Evolutionary conservation across 2,888 invertebrate genomes (phyloP).

Genomic region (Amiota communis): DNA sequence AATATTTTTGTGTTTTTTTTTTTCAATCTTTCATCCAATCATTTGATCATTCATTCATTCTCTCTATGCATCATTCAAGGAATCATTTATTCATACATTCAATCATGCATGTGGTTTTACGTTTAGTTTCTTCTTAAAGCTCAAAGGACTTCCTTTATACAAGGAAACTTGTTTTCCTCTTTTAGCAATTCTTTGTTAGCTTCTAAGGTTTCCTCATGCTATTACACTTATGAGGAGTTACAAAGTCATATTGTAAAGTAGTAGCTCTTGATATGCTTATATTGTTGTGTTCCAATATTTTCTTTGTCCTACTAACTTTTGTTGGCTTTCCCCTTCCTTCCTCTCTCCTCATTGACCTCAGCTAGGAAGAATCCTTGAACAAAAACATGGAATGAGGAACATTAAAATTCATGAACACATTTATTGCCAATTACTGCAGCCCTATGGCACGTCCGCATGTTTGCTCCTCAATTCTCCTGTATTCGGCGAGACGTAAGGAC

Average conservation of each 20-base stretch:
- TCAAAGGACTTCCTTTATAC: conserved; percentile 9
- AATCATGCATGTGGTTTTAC: not conserved
- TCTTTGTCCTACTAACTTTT: not conserved
- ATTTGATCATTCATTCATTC: not conserved
- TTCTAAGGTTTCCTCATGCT: too few species aligned
- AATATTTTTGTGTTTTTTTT: conserved; percentile 49
- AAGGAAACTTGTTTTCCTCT: too few species aligned
- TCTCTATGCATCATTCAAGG: not conserved
- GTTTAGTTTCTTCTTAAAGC: conserved; percentile 6
- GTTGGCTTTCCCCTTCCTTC: not conserved
- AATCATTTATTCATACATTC: conserved; percentile 11
- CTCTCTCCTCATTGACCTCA: not conserved
- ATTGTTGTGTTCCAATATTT: not conserved
- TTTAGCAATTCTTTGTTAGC: too few species aligned
- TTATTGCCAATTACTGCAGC: conserved; percentile 68
- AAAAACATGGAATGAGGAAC: conserved; percentile 36
- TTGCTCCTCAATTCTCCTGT: not conserved
- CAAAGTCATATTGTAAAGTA: not conserved
- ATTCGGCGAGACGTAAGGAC: conserved; percentile 21
- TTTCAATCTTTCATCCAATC: not conserved
- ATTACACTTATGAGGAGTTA: too few species aligned
- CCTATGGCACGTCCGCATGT: conserved; percentile 56
- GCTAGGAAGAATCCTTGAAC: not conserved
- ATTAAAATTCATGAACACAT: conserved; percentile 70
- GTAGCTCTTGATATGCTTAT: too few species aligned